These are phyloP conservation scores for Rhinolophus sinicus DNA, from an alignment of 2,113 vertebrate genomes.

Conservation along the genomic window DNA sequence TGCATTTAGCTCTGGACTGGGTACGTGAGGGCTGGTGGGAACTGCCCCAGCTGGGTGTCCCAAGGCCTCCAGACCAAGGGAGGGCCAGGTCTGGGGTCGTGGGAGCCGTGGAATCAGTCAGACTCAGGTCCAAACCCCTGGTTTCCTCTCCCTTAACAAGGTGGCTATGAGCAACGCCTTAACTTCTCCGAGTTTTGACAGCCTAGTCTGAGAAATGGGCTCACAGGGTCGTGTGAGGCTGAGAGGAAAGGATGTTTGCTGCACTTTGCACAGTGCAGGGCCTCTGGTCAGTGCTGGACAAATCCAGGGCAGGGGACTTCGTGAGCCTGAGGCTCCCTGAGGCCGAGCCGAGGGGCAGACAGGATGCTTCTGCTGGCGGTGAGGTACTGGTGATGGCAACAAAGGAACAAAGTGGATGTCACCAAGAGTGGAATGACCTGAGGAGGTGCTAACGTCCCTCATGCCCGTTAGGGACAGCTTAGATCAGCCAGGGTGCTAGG, in stretches of 20 bases:
- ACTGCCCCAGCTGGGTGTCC: fast-evolving
- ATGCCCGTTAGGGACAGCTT: fast-evolving
- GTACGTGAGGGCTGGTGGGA: background rate
- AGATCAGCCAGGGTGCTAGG: background rate
- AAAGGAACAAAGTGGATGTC: background rate
- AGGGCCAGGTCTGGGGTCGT: background rate
- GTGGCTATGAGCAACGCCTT: fast-evolving
- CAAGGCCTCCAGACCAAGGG: background rate
- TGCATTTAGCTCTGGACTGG: background rate
- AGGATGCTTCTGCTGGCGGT: fast-evolving
- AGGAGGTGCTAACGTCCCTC: fast-evolving
- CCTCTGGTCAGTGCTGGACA: fast-evolving
- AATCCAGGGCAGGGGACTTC: fast-evolving
- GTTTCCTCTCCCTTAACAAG: background rate
- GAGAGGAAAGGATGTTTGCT: fast-evolving
- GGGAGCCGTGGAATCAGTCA: background rate
- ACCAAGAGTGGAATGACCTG: too few species aligned
- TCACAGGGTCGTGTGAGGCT: fast-evolving
- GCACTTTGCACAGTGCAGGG: background rate
- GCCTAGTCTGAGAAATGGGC: background rate
- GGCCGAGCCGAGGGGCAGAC: fast-evolving
- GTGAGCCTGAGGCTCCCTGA: background rate
- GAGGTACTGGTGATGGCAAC: background rate
- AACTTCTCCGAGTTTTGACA: fast-evolving
- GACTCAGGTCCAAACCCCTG: too few species aligned